phyloP scores from a whole-genome alignment of 2,113 vertebrate species.

The Dasyornis broadbenti region DNA sequence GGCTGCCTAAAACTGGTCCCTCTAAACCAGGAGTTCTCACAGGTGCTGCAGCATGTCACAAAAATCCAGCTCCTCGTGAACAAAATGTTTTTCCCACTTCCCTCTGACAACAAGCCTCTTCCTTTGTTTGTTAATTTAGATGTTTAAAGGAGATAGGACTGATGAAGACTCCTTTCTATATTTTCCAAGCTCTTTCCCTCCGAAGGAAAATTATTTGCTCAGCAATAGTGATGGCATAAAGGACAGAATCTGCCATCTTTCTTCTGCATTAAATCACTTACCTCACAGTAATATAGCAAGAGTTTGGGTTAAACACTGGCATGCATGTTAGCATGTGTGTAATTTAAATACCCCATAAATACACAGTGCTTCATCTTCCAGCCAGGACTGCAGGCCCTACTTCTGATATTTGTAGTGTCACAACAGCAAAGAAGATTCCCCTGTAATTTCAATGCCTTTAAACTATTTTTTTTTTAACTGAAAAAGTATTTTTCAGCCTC shows the following conservation, averaged over 20 bases:
- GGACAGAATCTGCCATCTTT: not conserved
- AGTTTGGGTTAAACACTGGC: not conserved
- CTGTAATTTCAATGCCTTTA: not conserved
- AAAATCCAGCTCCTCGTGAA: not conserved
- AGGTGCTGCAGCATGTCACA: not conserved
- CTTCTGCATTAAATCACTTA: not conserved
- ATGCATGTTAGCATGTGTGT: not conserved
- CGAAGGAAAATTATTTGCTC: not conserved
- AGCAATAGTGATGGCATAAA: not conserved
- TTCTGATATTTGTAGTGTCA: not conserved
- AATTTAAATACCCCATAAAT: not conserved
- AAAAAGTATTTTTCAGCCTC: not conserved
- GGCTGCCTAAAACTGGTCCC: not conserved
- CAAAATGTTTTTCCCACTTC: not conserved
- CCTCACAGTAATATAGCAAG: not conserved
- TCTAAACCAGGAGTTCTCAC: not conserved
- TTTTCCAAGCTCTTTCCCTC: not conserved
- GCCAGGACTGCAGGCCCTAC: not conserved
- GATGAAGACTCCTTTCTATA: not conserved
- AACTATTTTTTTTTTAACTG: not conserved
- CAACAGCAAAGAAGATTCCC: not conserved
- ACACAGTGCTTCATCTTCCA: not conserved
- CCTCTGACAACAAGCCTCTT: not conserved
- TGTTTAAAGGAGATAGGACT: not conserved
- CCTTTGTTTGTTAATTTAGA: not conserved